Evolutionary conservation across 2,113 vertebrate species (phyloP).

Genomic region (Ahaetulla prasina): DNA sequence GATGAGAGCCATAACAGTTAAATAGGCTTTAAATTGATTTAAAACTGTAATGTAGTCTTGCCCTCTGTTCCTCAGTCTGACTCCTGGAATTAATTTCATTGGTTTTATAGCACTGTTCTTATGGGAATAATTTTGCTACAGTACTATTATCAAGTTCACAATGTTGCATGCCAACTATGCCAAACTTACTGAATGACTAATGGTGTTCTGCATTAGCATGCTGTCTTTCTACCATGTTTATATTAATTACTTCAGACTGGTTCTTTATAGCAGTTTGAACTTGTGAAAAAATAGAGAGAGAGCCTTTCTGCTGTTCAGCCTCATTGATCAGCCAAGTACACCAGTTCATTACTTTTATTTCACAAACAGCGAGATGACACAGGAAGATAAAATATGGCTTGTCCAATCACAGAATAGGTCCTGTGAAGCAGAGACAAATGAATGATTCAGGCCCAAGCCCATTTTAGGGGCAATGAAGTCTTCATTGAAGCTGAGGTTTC

Average conservation of each 20-base stretch:
- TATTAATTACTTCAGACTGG: not conserved
- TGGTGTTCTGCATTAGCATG: not conserved
- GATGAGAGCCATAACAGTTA: slow-evolving; percentile 1
- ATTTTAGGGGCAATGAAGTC: not conserved
- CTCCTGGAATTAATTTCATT: slow-evolving; percentile 15
- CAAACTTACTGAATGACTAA: not conserved
- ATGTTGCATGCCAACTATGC: not conserved
- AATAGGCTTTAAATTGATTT: slow-evolving; percentile 17
- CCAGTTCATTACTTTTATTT: not conserved
- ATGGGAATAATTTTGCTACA: slow-evolving; percentile 1
- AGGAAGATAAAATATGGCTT: not conserved
- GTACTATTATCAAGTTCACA: not conserved
- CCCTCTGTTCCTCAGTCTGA: slow-evolving; percentile 7
- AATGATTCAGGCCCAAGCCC: not conserved
- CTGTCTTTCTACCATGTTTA: not conserved
- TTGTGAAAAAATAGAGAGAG: not conserved
- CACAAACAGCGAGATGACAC: not conserved
- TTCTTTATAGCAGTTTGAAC: not conserved
- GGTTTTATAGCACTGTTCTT: not conserved
- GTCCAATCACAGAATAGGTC: not conserved
- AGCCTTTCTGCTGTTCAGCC: not conserved
- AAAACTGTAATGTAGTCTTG: slow-evolving; percentile 2
- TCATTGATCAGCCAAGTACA: not conserved
- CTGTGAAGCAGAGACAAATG: not conserved
- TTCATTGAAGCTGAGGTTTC: not conserved